A percentile compares a stretch with the other conserved stretches of the same genome.
phyloP scores from a whole-genome alignment of 1,140 invertebrate genomes.

The Mactra quadrangularis region DNA sequence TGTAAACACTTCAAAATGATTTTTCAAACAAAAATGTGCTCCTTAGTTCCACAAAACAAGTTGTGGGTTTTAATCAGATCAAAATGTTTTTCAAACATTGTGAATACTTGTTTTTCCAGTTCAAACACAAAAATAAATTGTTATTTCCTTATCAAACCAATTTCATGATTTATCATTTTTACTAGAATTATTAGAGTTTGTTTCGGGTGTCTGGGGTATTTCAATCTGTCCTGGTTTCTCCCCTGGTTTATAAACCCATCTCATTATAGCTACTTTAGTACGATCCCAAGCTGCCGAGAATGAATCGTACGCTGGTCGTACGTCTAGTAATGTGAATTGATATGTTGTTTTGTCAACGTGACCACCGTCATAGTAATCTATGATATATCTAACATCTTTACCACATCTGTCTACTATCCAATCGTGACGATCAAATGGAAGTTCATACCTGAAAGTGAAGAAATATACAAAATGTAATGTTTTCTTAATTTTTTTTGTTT shows the following conservation, averaged over 20 bases:
- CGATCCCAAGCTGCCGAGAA: slow-evolving; percentile 96
- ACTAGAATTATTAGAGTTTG: not conserved
- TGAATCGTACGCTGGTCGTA: slow-evolving; percentile 98
- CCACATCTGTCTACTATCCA: slow-evolving; percentile 99
- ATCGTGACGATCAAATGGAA: slow-evolving; percentile 99
- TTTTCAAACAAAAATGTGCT: too few species aligned
- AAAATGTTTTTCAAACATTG: too few species aligned
- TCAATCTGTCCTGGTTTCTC: not conserved
- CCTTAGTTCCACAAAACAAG: too few species aligned
- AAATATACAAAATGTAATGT: too few species aligned
- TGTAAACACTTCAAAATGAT: too few species aligned
- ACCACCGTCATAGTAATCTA: slow-evolving; percentile 98
- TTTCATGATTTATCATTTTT: slow-evolving; percentile 24
- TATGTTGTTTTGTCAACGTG: slow-evolving; percentile 89
- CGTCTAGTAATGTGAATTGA: slow-evolving; percentile 97
- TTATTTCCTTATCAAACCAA: too few species aligned
- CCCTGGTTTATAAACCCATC: slow-evolving; percentile 80
- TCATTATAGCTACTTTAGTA: slow-evolving; percentile 96
- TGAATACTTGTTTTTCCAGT: too few species aligned
- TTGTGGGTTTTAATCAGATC: too few species aligned
- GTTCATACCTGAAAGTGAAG: slow-evolving; percentile 92
- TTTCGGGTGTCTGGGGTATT: not conserved
- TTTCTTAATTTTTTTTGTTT: too few species aligned
- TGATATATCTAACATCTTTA: slow-evolving; percentile 94
- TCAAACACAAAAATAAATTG: too few species aligned